Conservation (phyloP, 2,113 vertebrate species). For the Egretta garzetta region DNA sequence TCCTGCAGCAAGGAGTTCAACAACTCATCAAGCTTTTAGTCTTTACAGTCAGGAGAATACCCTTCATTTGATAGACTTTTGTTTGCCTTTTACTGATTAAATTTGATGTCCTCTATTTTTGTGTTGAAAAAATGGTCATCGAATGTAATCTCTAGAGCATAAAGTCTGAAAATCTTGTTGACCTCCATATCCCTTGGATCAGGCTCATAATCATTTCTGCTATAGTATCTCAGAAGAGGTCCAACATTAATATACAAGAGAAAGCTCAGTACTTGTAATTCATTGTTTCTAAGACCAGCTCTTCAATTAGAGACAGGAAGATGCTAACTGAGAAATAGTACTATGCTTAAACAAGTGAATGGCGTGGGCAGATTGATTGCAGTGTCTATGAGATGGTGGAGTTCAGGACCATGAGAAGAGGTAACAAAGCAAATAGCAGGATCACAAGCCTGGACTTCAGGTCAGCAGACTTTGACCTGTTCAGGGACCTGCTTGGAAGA, state of each 20-base stretch:
- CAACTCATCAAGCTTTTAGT: neutral
- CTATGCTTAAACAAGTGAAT: neutral
- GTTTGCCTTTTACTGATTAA: neutral
- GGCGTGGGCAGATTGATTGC: neutral
- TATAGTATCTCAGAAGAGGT: neutral
- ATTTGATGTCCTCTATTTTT: neutral
- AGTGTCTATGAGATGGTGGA: neutral
- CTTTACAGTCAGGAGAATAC: neutral
- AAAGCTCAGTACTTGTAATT: neutral
- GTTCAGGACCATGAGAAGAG: neutral
- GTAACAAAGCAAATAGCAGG: neutral
- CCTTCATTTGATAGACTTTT: neutral
- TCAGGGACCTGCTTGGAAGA: neutral
- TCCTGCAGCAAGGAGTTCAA: conserved; percentile 13
- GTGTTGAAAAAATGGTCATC: neutral
- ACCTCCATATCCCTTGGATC: neutral
- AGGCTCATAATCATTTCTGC: neutral
- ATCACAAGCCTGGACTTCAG: neutral
- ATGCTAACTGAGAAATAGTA: neutral
- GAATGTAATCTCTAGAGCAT: neutral
- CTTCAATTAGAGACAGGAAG: neutral
- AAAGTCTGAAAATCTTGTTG: neutral
- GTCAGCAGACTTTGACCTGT: neutral
- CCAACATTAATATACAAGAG: neutral
- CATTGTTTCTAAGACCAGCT: neutral